Evolutionary conservation across 23 tunicate genomes (phyloP).

Genomic region (Trididemnum miniatum): DNA sequence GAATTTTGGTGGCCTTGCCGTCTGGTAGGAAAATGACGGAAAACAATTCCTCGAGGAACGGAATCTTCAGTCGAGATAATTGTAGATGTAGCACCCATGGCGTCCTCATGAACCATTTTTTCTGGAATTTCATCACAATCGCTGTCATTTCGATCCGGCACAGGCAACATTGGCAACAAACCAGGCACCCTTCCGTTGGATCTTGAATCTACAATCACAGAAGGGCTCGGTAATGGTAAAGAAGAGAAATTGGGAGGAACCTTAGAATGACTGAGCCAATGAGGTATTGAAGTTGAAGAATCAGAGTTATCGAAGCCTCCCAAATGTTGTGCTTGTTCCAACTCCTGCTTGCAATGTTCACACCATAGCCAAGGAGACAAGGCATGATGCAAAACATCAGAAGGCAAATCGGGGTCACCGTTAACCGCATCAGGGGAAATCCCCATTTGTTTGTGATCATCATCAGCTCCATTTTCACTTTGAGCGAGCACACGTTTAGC

Average conservation of each 20-base stretch:
- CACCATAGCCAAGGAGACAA: constrained; percentile 86
- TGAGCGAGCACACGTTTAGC: neutral
- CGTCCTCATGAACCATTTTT: neutral
- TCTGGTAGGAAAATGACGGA: constrained; percentile 24
- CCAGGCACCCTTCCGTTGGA: neutral
- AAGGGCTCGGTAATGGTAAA: constrained; percentile 72
- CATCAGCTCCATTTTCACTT: neutral
- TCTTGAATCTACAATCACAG: neutral
- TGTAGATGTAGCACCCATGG: constrained; percentile 28
- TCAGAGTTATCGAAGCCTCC: constrained; percentile 8
- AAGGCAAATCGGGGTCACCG: constrained; percentile 24
- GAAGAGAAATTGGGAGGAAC: constrained; percentile 57
- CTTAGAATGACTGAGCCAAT: constrained; percentile 45
- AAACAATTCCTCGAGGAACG: constrained; percentile 41
- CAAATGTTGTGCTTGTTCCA: constrained; percentile 23
- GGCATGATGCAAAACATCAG: constrained; percentile 61
- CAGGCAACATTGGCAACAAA: constrained; percentile 88
- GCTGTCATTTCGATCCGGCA: constrained; percentile 84
- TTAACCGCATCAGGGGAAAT: neutral
- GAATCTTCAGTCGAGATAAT: constrained; percentile 56
- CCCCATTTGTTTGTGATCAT: neutral
- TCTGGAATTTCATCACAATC: constrained; percentile 75
- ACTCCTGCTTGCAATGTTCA: constrained; percentile 71
- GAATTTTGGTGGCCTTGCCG: neutral
- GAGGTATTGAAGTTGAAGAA: constrained; percentile 33